Conservation (phyloP, 2,797 vertebrate species). For the Microctenopoma stevenorrisi region DNA sequence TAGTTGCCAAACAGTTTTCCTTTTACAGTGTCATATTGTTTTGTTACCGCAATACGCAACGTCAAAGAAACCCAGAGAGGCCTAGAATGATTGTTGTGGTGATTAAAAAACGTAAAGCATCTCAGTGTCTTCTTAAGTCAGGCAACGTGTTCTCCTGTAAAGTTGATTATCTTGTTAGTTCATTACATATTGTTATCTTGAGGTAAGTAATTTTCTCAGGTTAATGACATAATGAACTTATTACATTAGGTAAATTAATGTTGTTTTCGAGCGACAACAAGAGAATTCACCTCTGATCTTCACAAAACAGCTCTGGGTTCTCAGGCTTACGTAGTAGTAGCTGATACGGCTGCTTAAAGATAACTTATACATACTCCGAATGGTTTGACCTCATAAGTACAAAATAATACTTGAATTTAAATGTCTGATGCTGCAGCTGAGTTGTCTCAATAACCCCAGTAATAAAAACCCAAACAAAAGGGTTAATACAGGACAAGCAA, state of each 20-base stretch:
- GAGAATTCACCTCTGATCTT: neutral
- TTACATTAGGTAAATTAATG: neutral
- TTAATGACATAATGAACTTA: slow-evolving; percentile 11
- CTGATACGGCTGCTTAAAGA: neutral
- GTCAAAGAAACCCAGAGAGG: neutral
- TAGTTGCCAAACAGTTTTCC: neutral
- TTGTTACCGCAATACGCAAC: neutral
- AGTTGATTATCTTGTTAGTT: slow-evolving; percentile 3
- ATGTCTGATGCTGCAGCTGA: too few relatives aligned
- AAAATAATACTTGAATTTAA: too few relatives aligned
- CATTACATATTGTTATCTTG: slow-evolving; percentile 6
- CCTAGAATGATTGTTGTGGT: neutral
- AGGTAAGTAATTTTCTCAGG: slow-evolving; percentile 8
- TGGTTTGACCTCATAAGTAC: neutral
- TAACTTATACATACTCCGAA: neutral
- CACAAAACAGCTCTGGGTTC: neutral
- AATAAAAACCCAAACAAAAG: too few relatives aligned
- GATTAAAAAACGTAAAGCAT: neutral
- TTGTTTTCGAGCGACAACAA: neutral
- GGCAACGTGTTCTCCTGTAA: neutral
- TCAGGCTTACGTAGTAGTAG: neutral
- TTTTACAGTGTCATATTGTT: neutral
- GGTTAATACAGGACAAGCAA: too few relatives aligned
- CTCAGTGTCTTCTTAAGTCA: neutral
- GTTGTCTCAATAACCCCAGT: too few relatives aligned